These are phyloP conservation scores for Lepidurus packardi DNA, from an alignment of 1,140 invertebrate species.

Conservation along the genomic window DNA sequence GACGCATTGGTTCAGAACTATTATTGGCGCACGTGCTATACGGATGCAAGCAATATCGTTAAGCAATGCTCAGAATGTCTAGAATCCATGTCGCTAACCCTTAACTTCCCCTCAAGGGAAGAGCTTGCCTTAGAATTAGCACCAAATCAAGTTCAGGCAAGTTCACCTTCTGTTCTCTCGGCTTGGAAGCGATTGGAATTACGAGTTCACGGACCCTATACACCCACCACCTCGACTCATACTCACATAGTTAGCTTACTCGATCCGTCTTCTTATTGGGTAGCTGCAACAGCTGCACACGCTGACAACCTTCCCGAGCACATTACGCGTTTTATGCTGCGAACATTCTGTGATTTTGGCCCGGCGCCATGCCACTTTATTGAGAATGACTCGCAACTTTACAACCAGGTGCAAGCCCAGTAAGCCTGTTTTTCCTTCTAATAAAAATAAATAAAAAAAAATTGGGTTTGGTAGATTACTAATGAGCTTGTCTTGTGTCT, in stretches of 20 bases:
- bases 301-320: not conserved
- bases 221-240: not conserved
- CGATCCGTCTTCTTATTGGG: not conserved
- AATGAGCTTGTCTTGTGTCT: slow-evolving; percentile 15
- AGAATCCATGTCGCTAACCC: not conserved
- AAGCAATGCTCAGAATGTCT: not conserved
- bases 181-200: not conserved
- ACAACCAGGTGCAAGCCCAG: not conserved
- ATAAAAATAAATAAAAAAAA: not conserved
- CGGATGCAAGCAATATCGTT: not conserved
- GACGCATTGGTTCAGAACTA: slow-evolving; percentile 4
- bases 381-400: not conserved
- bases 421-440: not conserved
- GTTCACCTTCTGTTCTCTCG: too few relatives aligned
- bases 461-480: not conserved
- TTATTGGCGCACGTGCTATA: not conserved
- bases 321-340: not conserved
- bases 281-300: not conserved
- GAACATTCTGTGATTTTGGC: not conserved
- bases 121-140: not conserved
- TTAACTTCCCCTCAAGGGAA: not conserved
- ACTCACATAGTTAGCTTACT: not conserved
- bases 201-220: not conserved
- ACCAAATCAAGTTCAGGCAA: not conserved
- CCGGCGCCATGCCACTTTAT: not conserved